Percentiles rank a stretch among this genome's conserved stretches.
Conservation (phyloP, 2,797 vertebrate species). For the Kryptopterus vitreolus region DNA sequence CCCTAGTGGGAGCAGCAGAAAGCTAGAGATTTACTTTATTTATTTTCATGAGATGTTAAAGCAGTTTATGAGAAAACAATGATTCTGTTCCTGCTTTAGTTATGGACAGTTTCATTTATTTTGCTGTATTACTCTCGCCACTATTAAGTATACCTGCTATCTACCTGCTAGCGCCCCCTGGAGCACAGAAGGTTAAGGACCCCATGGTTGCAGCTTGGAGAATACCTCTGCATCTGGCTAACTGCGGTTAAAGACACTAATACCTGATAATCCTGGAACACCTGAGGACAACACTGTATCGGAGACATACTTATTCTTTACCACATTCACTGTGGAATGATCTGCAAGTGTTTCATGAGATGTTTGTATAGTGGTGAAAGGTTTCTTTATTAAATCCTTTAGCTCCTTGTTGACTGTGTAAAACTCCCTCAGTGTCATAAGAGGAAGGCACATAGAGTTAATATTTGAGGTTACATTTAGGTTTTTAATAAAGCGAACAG, state of each 20-base stretch:
- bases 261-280: neutral
- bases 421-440: constrained; percentile 44
- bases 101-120: neutral
- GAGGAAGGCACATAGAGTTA: constrained; percentile 68
- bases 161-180: too few relatives aligned
- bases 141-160: neutral
- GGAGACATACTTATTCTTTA: neutral
- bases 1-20: too few relatives aligned
- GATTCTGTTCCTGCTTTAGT: neutral
- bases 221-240: too few relatives aligned
- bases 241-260: neutral
- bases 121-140: neutral
- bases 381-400: neutral
- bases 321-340: too few relatives aligned
- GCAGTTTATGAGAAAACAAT: neutral
- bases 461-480: constrained; percentile 75
- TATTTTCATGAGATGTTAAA: neutral
- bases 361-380: neutral
- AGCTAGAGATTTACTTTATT: too few relatives aligned
- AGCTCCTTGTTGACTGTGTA: neutral
- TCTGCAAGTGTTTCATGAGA: neutral
- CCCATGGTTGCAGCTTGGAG: too few relatives aligned
- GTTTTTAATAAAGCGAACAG: constrained; percentile 82
- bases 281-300: neutral
- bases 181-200: too few relatives aligned